Base-by-base conservation (phyloP, 2,113 vertebrate genomes). In the Neotoma lepida region DNA sequence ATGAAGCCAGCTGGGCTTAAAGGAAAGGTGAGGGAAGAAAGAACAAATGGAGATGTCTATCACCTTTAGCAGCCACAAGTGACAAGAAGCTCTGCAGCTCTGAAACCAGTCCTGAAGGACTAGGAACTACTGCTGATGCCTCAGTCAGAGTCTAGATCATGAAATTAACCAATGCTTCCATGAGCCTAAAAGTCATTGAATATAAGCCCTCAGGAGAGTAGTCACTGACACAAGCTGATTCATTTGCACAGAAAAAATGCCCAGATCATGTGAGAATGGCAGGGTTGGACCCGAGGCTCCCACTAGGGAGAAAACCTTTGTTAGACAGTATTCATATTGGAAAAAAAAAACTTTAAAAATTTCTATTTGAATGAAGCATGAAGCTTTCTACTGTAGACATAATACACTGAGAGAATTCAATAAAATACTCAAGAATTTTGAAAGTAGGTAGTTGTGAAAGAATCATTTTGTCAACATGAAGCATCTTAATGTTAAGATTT, bases 401-500 rank as follows among this genome's bases (percentile, higher is more conserved):
- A 89, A 90, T 8, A 54, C 9, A 77, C 35, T 94, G 78, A 70
- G 33, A 84, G 54, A 87, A 89, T 84, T 61, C 85, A 15, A 88
- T 58, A 66, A 61, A 95, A 86, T 94, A 76, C 64, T 80, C 73
- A 94, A 95, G 44, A 93, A 54, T 88, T 94, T 90, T 41, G 24
- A 92, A 93, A 92, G 74, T 76, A 95, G 88, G 71, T 78, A 80
- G 18, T 35, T 91, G 1, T 49, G n/a, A 93, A 51, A 30, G 80
- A 94, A 94, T 82, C 90, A 86, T 68, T 86, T 95, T 88, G 26
- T 93, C n/a, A 94, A 41, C 44, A 76, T 46, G 86, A 95, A 86
- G 44, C 49, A 91, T 66, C 17, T 95, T 89, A 92, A 86, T 94
- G 89, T 92, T 56, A 35, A 49, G 63, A 94, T 46, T 82, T 94